Evolutionary conservation across 2,797 vertebrate genomes (phyloP).

Genomic region (Channallabes apus): DNA sequence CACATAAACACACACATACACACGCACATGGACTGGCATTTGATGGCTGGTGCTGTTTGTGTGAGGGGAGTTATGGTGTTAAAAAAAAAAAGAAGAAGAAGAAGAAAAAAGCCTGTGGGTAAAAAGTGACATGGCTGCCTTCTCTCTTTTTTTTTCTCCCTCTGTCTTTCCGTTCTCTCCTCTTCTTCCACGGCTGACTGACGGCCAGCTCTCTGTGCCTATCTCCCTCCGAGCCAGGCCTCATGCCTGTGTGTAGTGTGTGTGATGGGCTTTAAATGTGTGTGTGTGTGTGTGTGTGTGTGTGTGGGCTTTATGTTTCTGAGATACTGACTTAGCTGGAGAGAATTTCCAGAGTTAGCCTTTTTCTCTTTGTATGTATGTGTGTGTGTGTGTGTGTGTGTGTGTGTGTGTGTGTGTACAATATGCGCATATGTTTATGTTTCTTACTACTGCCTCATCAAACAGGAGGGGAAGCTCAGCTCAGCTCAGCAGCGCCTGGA

Average conservation of each 20-base stretch:
- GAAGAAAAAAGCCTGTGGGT: neutral
- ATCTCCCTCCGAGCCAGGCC: slow-evolving; percentile 41
- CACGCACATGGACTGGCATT: neutral
- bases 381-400: slow-evolving; percentile 35
- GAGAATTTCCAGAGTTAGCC: slow-evolving; percentile 19
- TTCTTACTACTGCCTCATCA: slow-evolving; percentile 66
- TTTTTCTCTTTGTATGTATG: neutral
- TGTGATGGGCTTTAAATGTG: slow-evolving; percentile 22
- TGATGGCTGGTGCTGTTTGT: slow-evolving; percentile 4
- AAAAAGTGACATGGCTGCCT: slow-evolving; percentile 29
- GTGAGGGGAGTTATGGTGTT: neutral
- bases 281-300: slow-evolving; percentile 37
- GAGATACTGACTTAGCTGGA: slow-evolving; percentile 37
- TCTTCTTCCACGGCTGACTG: slow-evolving; percentile 44
- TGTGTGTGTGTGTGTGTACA: slow-evolving; percentile 34
- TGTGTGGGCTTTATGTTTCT: slow-evolving; percentile 30
- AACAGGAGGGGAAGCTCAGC: slow-evolving; percentile 20
- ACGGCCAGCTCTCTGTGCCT: slow-evolving; percentile 35
- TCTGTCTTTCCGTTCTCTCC: slow-evolving; percentile 8
- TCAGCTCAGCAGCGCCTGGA: slow-evolving; percentile 39
- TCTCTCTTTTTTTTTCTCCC: slow-evolving; percentile 23
- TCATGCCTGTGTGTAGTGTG: slow-evolving; percentile 33
- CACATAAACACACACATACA: slow-evolving; percentile 10
- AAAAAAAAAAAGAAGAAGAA: neutral
- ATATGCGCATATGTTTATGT: slow-evolving; percentile 38